Evolutionary conservation across 2,888 invertebrate species (phyloP), one percentile per base, ranked within the genome.

Genomic region (Ennomos erosarius): DNA sequence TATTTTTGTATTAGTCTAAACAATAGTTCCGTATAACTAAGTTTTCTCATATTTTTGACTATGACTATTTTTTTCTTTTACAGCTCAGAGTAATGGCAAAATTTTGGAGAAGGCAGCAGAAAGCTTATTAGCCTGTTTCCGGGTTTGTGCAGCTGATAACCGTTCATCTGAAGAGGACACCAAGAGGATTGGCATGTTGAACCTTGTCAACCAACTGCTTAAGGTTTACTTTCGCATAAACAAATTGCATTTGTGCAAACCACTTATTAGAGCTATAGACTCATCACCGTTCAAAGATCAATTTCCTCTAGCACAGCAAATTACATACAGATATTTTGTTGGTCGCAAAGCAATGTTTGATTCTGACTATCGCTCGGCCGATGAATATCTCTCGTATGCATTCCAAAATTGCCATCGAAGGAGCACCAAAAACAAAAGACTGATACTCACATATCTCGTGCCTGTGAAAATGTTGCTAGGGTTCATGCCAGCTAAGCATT

Each of bases 261-360:
- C 99, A 0, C 92, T 99, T 39, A 98, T 99, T 69, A 94, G 99
- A 69, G 99, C 99, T 0, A 99, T 99, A 65, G 99, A 99, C 75
- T 97, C 98, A 11, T 96, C 97, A 11, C 95, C 96, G 0, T 96
- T 97, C 65, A 98, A 98, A 84, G 97, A 98, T 55, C 95, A 95
- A 61, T 99, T 99, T 84, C 96, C 97, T 1, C 87, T 99, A 59
- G 96, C 98, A 9, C 99, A 99, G 81, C 96, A 97, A 80, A 97
- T 99, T 54, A 99, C 99, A 0, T 99, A 99, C 87, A 97, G 97
- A 79, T 99, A 99, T 86, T 99, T 98, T 88, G 98, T 99, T 12
- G 99, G 99, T 0, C 94, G 99, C 35, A 99, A 99, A 84, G 98
- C 98, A 2, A 99, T 99, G 98, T 99, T 99, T 83, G 99, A 99